Percentiles rank a stretch among this genome's conserved stretches.
phyloP scores from a whole-genome alignment of 2,888 invertebrate species.

The Dryomyza anilis region DNA sequence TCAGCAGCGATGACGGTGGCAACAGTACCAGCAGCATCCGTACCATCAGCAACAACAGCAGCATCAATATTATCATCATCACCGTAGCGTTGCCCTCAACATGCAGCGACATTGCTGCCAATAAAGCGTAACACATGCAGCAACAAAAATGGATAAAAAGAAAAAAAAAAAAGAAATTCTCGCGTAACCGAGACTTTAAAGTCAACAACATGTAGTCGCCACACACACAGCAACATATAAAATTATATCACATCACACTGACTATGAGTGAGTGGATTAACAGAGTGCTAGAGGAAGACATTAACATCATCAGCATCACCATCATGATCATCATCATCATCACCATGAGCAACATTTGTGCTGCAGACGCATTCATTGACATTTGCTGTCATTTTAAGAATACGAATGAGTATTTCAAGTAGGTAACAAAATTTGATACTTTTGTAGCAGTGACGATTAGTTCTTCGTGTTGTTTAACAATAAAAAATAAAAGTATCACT shows the following conservation, averaged over 20 bases:
- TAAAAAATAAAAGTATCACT: background rate
- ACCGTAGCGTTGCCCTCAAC: background rate
- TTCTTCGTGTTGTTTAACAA: background rate
- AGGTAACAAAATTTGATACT: slow-evolving; percentile 14
- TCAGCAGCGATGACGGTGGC: slow-evolving; percentile 4
- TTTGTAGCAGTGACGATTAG: slow-evolving; percentile 20
- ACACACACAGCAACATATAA: background rate
- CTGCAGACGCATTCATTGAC: slow-evolving; percentile 16
- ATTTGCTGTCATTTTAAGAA: slow-evolving; percentile 17
- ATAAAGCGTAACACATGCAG: slow-evolving; percentile 11
- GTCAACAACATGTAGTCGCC: slow-evolving; percentile 7
- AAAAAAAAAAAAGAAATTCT: no score
- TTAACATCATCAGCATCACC: background rate
- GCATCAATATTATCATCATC: background rate
- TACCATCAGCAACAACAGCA: background rate
- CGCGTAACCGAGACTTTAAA: slow-evolving; percentile 19
- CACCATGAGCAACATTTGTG: background rate
- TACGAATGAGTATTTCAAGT: background rate
- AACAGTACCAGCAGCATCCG: background rate
- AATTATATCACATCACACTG: no score
- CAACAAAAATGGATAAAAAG: no score
- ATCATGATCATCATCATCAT: slow-evolving; percentile 1
- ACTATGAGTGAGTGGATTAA: background rate
- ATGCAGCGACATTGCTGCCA: background rate
- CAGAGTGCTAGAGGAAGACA: background rate